Base-by-base conservation (phyloP, 2,888 invertebrate genomes). In the Toxonevra muliebris region DNA sequence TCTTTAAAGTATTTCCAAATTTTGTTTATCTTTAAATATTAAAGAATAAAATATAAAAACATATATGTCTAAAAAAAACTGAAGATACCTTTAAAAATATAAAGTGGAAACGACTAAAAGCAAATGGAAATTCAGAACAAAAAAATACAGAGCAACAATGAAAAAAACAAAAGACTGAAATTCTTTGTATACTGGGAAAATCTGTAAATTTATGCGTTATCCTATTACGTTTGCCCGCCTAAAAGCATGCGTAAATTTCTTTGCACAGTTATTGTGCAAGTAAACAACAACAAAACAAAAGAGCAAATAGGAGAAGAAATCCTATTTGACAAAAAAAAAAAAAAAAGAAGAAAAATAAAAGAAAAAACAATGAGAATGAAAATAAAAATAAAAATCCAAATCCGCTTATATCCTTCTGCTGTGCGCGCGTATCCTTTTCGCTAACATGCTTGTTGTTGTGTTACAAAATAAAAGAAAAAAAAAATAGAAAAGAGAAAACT, bases 321-420 rank as follows among this genome's bases (percentile, higher is more conserved):
- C 15, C 11, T 30, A 20, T 42, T 42, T 41, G 41, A 60, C 61
- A 59, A 52, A n/a, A 53, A 52, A 59, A 65, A 42, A 13, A 41
- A 58, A 67, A 59, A 59, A 42, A 30, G 5, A 59, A 59, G 30
- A 41, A 60, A 66, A 59, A 52, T 12, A 53, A 52, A 59, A 65
- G 45, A 48, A 4, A 61, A 19, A 15, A 30, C 48, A n/a, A 0
- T 48, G 11, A 19, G 20, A 55, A 63, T 11, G 15, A 52, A 20
- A 59, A 59, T 41, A 41, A 60, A 66, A 59, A 52, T 12, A 53
- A 52, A 59, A 65, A 52, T 17, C 17, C 58, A 67, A 67, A 67
- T 59, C 62, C 67, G 61, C 67, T 67, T 67, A 65, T 52, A 63
- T 58, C 45, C 59, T 52, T 63, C 58, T 62, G 58, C 30, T 30